Evolutionary conservation across 2,888 invertebrate species (phyloP), one percentile per base, ranked within the genome.

Genomic region (Siphonodentalium dalli): DNA sequence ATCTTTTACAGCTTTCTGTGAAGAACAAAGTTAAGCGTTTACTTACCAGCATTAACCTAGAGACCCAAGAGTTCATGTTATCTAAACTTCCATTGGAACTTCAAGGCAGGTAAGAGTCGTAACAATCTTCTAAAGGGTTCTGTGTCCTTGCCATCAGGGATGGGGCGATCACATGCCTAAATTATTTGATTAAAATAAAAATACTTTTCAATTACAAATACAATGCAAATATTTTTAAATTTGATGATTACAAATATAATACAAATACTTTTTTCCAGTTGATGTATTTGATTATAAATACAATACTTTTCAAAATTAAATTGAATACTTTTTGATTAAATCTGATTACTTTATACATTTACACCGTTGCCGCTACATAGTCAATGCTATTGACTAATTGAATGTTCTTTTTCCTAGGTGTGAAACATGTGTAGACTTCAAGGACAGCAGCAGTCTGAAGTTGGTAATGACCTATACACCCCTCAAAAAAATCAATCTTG

Each of bases 11-110:
- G 70, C 68, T 85, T 31, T 67, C 69, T 37, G 75, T 85, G 38
- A 85, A 85, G 66, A 69, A 83, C 55, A 85, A 85, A 65, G 83
- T 82, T 50, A 85, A 84, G 65, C 73, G 84, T 38, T 77, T 85
- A 42, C 77, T 85, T 58, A 84, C 83, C 58, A 83, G 83, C 42
- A 82, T 84, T 42, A 85, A 84, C 1, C 65, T 85, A 45, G 83
- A 84, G 15, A 80, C 82, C 47, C 84, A 80, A 65, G 83, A 83
- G 48, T 69, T 85, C 33, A 72, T 79, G 2, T 77, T 85, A 23
- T 79, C 82, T 15, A 77, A 81, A 44, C 84, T 83, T 61, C 83
- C 82, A 53, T 82, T 85, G 71, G 83, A 84, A 58, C 76, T 70
- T 41, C 78, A 81, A 28, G 79, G 71, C 50, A 68, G 68, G 82